These are phyloP conservation scores for Sebastes cheni DNA, from an alignment of 2,797 vertebrate genomes.

Conservation along the genomic window DNA sequence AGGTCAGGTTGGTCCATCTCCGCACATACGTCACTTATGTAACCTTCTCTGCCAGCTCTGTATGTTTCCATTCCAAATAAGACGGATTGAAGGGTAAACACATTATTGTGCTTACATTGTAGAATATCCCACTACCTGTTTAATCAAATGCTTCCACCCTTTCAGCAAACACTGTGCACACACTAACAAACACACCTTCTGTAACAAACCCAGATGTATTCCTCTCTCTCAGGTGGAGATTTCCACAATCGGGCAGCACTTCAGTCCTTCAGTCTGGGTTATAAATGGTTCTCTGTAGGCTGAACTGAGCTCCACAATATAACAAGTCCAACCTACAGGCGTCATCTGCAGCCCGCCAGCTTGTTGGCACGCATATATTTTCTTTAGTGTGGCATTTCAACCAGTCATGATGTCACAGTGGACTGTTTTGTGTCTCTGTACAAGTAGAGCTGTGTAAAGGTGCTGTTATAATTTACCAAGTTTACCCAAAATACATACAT, in stretches of 20 bases:
- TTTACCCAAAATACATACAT: neutral
- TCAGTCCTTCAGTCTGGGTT: neutral
- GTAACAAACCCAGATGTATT: neutral
- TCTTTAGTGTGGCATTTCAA: slow-evolving; percentile 42
- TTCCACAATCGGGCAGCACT: slow-evolving; percentile 14
- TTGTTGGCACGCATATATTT: slow-evolving; percentile 48
- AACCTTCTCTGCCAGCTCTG: slow-evolving; percentile 1
- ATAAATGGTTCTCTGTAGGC: slow-evolving; percentile 34
- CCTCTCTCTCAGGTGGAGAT: slow-evolving; percentile 21
- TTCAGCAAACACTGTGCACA: slow-evolving; percentile 39
- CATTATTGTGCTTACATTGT: slow-evolving; percentile 3
- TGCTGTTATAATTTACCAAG: neutral
- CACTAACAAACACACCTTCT: slow-evolving; percentile 19
- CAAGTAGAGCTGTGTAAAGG: neutral
- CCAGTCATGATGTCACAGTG: neutral
- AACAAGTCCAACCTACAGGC: neutral
- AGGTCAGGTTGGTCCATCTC: neutral
- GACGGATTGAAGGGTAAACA: slow-evolving; percentile 25
- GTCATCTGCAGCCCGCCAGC: slow-evolving; percentile 7
- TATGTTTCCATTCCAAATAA: slow-evolving; percentile 47
- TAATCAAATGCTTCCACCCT: slow-evolving; percentile 50
- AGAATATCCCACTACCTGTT: slow-evolving; percentile 30
- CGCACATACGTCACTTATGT: neutral
- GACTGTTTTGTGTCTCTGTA: slow-evolving; percentile 21
- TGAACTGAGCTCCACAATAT: neutral